Base-by-base conservation (phyloP, 2,113 vertebrate species). In the Forbesichthys papilliferus region DNA sequence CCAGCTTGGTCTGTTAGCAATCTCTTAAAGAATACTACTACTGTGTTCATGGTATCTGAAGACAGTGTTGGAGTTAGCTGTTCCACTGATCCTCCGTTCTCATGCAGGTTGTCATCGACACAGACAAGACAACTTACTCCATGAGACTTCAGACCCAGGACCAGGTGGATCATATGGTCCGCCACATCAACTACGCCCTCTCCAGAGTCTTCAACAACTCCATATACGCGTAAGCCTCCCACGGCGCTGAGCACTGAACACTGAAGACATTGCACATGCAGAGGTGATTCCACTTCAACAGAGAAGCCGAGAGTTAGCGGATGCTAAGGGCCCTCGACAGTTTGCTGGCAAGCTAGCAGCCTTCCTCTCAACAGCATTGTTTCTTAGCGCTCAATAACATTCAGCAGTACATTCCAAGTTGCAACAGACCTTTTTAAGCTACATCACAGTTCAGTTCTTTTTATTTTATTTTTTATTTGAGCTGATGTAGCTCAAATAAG, bases 181-280 rank as follows among this genome's bases (percentile, higher is more conserved):
- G 73, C 58, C 94, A 95, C 68, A 91, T 96, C 73, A 95, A 94
- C 91, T 92, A 90, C n/a, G 94, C 94, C 64, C 93, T 97, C 71
- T 93, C 92, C 74, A 89, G 95, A 69, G 94, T 96, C 82, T 96
- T 95, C 86, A 95, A 95, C 75, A 93, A 95, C 89, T 95, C 95
- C 7, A 89, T 93, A 62, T 93, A 91, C 60, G 94, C 94, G 95
- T 96, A 84, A 95, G 95, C 62, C 1, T 20, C 64, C 18, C 16
- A 18, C 20, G 10, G 16, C 27, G 10, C 18, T 9, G 20, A 9
- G 4, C 56, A 27, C 11, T 57, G 5, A 58, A 33, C 2, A 8
- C 56, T 27, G 56, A 58, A 7, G 18, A 27, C 16, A 11, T 13
- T 52, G 11, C 51, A 13, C 27, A 27, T 27, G 27, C 27, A 52